Percentiles rank a stretch among this genome's conserved stretches.
Evolutionary conservation across 1,140 invertebrate genomes (phyloP).

Genomic region (Geopemphigus sp.): DNA sequence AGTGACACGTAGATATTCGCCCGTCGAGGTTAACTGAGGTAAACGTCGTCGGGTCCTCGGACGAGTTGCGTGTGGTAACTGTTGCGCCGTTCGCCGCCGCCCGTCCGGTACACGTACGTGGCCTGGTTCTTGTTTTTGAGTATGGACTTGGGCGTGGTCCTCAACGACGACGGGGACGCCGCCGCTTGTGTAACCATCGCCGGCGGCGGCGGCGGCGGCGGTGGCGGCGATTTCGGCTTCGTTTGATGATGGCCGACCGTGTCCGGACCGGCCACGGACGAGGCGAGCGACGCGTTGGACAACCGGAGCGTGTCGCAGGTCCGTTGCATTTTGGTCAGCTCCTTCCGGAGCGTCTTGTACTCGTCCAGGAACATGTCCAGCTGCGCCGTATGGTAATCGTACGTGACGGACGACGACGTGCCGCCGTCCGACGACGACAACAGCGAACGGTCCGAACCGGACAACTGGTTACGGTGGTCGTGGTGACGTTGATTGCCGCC

Average conservation of each 20-base stretch:
- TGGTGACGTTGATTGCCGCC: not conserved
- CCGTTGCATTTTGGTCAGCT: constrained; percentile 73
- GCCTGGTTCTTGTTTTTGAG: constrained; percentile 58
- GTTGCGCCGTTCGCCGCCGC: not conserved
- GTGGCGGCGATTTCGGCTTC: not conserved
- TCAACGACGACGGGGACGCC: constrained; percentile 58
- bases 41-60: not conserved
- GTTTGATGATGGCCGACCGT: not conserved
- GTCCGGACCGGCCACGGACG: not conserved
- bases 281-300: constrained; percentile 53
- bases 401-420: constrained; percentile 60
- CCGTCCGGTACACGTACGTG: constrained; percentile 26
- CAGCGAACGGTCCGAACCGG: constrained; percentile 52
- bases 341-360: constrained; percentile 64
- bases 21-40: constrained; percentile 5
- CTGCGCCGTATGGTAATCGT: constrained; percentile 73
- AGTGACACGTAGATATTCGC: too few species aligned
- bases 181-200: too few species aligned
- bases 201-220: not conserved
- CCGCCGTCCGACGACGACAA: constrained; percentile 25
- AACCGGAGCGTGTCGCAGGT: constrained; percentile 59
- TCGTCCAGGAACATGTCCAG: constrained; percentile 74
- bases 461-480: constrained; percentile 48
- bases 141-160: constrained; percentile 58
- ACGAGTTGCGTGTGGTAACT: constrained; percentile 5